Evolutionary conservation across 2,113 vertebrate genomes (phyloP).

Genomic region (Sakesphorus luctuosus): DNA sequence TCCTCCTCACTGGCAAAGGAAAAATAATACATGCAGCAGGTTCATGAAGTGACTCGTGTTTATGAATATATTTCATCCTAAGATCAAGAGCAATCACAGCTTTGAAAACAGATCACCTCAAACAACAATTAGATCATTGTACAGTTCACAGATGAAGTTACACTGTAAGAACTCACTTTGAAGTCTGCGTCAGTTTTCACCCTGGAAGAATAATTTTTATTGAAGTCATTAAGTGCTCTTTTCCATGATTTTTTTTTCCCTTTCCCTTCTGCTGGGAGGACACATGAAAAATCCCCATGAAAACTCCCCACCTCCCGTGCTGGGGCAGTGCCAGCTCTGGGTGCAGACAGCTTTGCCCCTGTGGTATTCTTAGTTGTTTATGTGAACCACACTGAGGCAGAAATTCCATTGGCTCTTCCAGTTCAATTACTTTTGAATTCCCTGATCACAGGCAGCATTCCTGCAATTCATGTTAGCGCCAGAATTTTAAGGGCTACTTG

Average conservation of each 20-base stretch:
- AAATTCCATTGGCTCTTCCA: conserved; percentile 53
- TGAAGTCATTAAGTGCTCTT: background rate
- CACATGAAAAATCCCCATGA: background rate
- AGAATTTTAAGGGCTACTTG: background rate
- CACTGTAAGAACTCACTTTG: background rate
- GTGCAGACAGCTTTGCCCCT: background rate
- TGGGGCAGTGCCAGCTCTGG: background rate
- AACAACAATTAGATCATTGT: background rate
- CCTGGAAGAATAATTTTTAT: background rate
- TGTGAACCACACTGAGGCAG: background rate
- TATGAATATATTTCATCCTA: background rate
- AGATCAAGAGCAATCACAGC: background rate
- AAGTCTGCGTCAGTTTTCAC: background rate
- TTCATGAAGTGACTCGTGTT: background rate
- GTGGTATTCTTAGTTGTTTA: conserved; percentile 19
- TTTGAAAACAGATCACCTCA: background rate
- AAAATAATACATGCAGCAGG: background rate
- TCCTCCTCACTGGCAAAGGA: background rate
- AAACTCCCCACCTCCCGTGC: background rate
- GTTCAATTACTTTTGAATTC: conserved; percentile 27
- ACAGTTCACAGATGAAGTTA: background rate
- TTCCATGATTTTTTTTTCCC: background rate
- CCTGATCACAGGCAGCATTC: background rate
- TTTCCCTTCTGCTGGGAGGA: background rate
- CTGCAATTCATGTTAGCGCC: background rate